Percentiles rank a stretch among this genome's conserved stretches.
phyloP scores from a whole-genome alignment of 2,797 vertebrate species.

The Dicrostonyx torquatus region DNA sequence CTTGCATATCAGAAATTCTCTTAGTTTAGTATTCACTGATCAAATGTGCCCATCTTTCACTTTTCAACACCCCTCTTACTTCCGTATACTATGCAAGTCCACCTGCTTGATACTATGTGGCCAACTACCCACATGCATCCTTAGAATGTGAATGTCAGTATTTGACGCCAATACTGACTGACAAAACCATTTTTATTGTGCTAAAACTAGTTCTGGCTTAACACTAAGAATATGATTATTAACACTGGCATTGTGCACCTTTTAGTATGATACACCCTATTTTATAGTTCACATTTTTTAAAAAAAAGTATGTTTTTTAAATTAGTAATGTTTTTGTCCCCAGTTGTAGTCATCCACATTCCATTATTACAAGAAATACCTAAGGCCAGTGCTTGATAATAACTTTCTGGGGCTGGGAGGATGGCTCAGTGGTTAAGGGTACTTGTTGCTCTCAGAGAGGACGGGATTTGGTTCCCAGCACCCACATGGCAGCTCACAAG shows the following conservation, averaged over 20 bases:
- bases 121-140: background rate
- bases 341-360: background rate
- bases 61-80: background rate
- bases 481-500: background rate
- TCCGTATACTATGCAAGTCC: background rate
- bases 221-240: background rate
- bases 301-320: background rate
- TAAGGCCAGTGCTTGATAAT: background rate
- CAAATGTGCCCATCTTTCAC: background rate
- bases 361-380: background rate
- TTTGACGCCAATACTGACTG: background rate
- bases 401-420: background rate
- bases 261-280: background rate
- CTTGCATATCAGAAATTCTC: background rate
- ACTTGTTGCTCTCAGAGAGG: background rate
- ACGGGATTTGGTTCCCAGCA: background rate
- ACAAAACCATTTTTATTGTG: conserved; percentile 38
- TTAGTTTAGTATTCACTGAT: background rate
- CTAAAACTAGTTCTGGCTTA: conserved; percentile 25
- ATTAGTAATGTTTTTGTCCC: background rate
- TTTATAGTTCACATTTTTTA: background rate
- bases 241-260: background rate
- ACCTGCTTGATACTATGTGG: background rate
- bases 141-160: background rate
- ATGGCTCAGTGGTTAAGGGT: background rate